Evolutionary conservation across 2,797 vertebrate species (phyloP), one percentile per base, ranked within the genome.

Genomic region (Erithacus rubecula): DNA sequence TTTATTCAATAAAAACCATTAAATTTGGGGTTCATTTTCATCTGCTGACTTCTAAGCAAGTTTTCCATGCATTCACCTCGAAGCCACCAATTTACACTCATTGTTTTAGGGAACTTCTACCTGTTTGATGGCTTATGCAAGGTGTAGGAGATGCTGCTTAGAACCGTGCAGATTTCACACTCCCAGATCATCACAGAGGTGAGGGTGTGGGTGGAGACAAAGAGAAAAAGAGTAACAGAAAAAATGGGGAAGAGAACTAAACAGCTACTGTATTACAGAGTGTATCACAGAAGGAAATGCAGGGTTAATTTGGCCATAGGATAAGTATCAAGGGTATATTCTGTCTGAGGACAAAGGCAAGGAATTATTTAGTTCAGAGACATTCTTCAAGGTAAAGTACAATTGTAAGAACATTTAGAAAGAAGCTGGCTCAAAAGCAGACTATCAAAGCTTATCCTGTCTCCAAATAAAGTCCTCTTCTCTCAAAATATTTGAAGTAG

Each of bases 1-100:
- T 26, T 52, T 58, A 27, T 55, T 20, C 5, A 22, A 29, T 23
- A 1, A 51, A 53, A 62, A 36, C 1, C 1, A 1, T 27, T 15
- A 9, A 59, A 56, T 4, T 47, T 46, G 12, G 6, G 12, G 7
- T 23, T 10, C 15, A 52, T 65, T 53, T 76, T 76, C 8, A 56
- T 68, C 30, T 75, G 14, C 7, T 67, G 20, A 67, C 67, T 83
- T 83, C 69, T 41, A n/a, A 76, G 34, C 12, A 55, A 20, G 6
- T 44, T 77, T 58, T 69, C 46, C 10, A 43, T 13, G 3, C 7
- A 27, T 59, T 46, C 43, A 30, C 5, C 43, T 74, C 2, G 4
- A 83, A 88, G 43, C 6, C 3, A 76, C 5, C 8, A 53, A 32
- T 34, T 89, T 13, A 43, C 5, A 20, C 65, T 51, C 68, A 60